Conservation (phyloP, 1,140 invertebrate species). For the Psix sp. region DNA sequence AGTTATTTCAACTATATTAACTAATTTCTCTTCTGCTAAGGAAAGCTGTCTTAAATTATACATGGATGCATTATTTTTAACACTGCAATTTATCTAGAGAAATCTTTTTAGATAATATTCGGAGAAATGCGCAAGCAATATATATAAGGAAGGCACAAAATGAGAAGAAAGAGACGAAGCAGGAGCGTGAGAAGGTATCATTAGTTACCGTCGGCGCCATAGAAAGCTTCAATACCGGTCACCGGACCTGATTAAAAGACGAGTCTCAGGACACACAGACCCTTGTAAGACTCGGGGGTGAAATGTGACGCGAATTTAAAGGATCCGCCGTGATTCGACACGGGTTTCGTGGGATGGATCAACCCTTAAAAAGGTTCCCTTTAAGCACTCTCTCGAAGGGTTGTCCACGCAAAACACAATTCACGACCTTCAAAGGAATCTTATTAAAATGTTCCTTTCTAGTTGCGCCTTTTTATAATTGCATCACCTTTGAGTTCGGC, state of each 20-base stretch:
- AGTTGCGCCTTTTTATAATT: conserved; percentile 32
- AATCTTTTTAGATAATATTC: background rate
- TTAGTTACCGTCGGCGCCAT: conserved; percentile 72
- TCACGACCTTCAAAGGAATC: conserved; percentile 53
- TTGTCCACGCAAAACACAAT: conserved; percentile 63
- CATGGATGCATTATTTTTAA: conserved; percentile 24
- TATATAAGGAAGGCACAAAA: conserved; percentile 27
- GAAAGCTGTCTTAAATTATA: too few species aligned
- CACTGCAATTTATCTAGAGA: conserved; percentile 13
- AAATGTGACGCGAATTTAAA: conserved; percentile 77
- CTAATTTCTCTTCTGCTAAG: too few species aligned
- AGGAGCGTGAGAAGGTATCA: conserved; percentile 66
- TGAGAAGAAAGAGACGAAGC: conserved; percentile 36
- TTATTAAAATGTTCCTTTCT: conserved; percentile 59
- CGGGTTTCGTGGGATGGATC: conserved; percentile 66
- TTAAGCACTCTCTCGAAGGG: conserved; percentile 68
- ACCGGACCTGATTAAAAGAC: conserved; percentile 74
- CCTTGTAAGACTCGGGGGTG: conserved; percentile 65
- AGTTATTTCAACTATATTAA: too few species aligned
- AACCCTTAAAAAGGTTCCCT: conserved; percentile 73
- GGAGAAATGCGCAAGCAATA: conserved; percentile 18
- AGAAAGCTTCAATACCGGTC: conserved; percentile 66
- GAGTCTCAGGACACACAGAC: conserved; percentile 59
- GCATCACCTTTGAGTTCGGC: conserved; percentile 4
- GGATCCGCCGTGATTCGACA: conserved; percentile 72